phyloP scores from a whole-genome alignment of 1,140 invertebrate species.

The Spodoptera litura region DNA sequence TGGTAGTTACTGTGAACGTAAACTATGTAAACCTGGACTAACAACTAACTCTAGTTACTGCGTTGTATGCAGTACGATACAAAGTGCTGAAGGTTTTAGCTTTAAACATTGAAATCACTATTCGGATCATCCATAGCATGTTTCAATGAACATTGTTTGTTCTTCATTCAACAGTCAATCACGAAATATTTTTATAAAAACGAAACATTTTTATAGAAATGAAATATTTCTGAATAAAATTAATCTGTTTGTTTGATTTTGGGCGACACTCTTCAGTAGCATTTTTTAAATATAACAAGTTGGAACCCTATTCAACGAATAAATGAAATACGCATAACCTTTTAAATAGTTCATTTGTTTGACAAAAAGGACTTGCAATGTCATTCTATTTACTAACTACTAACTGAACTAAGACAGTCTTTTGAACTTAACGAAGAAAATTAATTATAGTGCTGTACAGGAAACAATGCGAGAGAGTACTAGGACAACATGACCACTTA shows the following conservation, averaged over 20 bases:
- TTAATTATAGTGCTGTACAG: slow-evolving; percentile 21
- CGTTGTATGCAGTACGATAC: too few relatives aligned
- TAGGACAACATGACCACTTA: slow-evolving; percentile 39
- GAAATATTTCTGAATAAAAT: too few relatives aligned
- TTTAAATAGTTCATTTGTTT: background rate
- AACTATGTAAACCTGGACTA: slow-evolving; percentile 21
- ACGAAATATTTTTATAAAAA: too few relatives aligned
- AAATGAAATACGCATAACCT: too few relatives aligned
- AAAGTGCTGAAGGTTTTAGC: too few relatives aligned
- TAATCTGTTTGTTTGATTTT: too few relatives aligned
- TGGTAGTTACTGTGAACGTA: slow-evolving; percentile 10
- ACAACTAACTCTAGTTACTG: background rate
- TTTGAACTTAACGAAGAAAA: slow-evolving; percentile 20
- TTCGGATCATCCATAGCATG: too few relatives aligned
- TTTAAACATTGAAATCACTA: too few relatives aligned
- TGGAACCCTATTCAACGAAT: background rate
- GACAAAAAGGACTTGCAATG: background rate
- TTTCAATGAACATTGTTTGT: too few relatives aligned
- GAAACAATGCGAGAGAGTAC: slow-evolving; percentile 34
- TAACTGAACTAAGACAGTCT: slow-evolving; percentile 5
- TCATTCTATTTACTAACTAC: background rate
- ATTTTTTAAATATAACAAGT: background rate
- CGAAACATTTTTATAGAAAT: too few relatives aligned
- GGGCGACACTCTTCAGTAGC: too few relatives aligned
- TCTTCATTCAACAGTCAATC: too few relatives aligned